Evolutionary conservation across 2,797 vertebrate genomes (phyloP).

Genomic region (Macroramphosus scolopax): DNA sequence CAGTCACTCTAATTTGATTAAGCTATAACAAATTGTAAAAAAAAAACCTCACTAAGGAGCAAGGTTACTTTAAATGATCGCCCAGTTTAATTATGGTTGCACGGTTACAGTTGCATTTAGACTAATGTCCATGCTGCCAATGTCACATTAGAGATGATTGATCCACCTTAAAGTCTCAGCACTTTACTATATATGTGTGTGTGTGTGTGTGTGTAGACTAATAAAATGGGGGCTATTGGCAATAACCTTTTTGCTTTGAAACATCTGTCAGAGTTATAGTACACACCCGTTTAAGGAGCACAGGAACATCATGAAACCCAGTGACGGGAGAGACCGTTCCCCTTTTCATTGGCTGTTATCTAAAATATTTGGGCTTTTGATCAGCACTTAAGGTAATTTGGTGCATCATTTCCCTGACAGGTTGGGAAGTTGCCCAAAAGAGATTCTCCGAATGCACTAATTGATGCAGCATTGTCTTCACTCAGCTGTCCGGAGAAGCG

Average conservation of each 20-base stretch:
- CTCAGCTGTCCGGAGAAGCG: too few species aligned
- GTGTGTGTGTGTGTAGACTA: conserved; percentile 24
- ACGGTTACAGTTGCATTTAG: conserved; percentile 44
- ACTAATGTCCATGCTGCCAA: background rate
- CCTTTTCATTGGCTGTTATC: conserved; percentile 40
- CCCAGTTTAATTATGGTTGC: conserved; percentile 25
- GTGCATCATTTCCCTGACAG: conserved; percentile 51
- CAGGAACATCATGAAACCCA: too few species aligned
- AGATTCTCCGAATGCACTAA: conserved; percentile 53
- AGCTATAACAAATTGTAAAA: too few species aligned
- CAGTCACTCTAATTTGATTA: too few species aligned
- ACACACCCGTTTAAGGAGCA: too few species aligned
- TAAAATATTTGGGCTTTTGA: conserved; percentile 51
- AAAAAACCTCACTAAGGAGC: too few species aligned
- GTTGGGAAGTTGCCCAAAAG: conserved; percentile 50
- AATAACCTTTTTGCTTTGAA: conserved; percentile 39
- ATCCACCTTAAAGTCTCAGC: too few species aligned
- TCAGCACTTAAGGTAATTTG: conserved; percentile 57
- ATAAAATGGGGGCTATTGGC: conserved; percentile 21
- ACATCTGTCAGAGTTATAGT: conserved; percentile 42
- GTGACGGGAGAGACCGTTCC: conserved; percentile 19
- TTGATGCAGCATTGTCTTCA: conserved; percentile 54
- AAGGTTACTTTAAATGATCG: conserved; percentile 12
- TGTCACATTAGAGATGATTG: conserved; percentile 53
- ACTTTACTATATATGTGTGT: too few species aligned